These are phyloP conservation scores for Nothocercus julius DNA, from an alignment of 2,113 vertebrate genomes.

Conservation along the genomic window DNA sequence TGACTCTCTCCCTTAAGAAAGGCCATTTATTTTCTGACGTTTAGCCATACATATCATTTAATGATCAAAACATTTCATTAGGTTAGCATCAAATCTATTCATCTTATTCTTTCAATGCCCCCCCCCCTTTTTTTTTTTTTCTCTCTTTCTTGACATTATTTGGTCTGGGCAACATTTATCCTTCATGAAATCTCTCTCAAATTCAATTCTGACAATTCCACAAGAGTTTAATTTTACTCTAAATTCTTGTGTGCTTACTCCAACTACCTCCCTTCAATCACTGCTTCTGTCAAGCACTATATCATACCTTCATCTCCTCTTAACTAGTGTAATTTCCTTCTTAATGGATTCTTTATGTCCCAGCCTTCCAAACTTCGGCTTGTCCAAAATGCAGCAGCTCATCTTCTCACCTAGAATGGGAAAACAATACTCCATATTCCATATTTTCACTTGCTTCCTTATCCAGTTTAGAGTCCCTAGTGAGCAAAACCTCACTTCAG, in stretches of 20 bases:
- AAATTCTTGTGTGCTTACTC: not conserved
- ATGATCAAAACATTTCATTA: not conserved
- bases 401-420: conserved; percentile 66
- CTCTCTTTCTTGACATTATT: not conserved
- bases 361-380: conserved; percentile 53
- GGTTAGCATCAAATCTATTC: not conserved
- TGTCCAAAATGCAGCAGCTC: conserved; percentile 56
- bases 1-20: not conserved
- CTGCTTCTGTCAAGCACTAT: not conserved
- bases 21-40: not conserved
- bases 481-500: not conserved
- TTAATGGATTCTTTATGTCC: conserved; percentile 35
- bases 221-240: not conserved
- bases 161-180: not conserved
- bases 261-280: not conserved
- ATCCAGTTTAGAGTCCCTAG: not conserved
- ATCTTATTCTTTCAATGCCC: not conserved
- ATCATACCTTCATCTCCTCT: conserved; percentile 63
- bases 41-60: not conserved
- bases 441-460: conserved; percentile 23
- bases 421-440: conserved; percentile 55
- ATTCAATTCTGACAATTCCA: not conserved
- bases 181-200: not conserved
- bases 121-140: too few relatives aligned
- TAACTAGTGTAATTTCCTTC: conserved; percentile 50